Base-by-base conservation (phyloP, 2,888 invertebrate species). In the Megastigmus dorsalis region DNA sequence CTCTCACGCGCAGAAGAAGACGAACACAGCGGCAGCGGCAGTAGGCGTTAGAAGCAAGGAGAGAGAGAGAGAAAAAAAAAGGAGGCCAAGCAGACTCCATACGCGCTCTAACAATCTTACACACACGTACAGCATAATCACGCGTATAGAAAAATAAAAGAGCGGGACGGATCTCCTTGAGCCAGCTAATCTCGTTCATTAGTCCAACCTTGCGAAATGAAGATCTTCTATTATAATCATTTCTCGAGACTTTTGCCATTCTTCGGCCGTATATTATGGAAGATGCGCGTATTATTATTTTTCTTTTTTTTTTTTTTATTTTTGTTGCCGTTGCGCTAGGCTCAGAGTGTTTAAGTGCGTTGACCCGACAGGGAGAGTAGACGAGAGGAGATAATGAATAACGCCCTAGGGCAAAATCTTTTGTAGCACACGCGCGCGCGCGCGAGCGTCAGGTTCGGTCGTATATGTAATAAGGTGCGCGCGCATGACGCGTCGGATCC, bases 101-200 rank as follows among this genome's bases (percentile, higher is more conserved):
- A n/a, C n/a, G n/a, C n/a, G n/a, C n/a, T n/a, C n/a, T n/a, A n/a
- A n/a, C n/a, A n/a, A n/a, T n/a, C n/a, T n/a, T n/a, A n/a, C n/a
- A n/a, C n/a, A n/a, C n/a, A n/a, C n/a, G n/a, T n/a, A n/a, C n/a
- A n/a, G 2, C 20, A 36, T 54, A 55, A 55, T 57, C n/a, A 1
- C 10, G 60, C 36, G 60, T 23, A 18, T n/a, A n/a, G n/a, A 50
- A 36, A 7, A 9, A 23, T n/a, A 30, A 28, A 33, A 23, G n/a
- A 57, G 33, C 33, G 28, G n/a, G n/a, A n/a, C 28, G 41, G n/a
- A n/a, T n/a, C 41, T 57, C 48, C 62, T 54, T 48, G 38, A 33
- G 15, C 20, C 15, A 15, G 52, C 41, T 66, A 59, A 72, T 71
- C 65, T 65, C 65, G 55, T 62, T 71, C 65, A 65, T 65, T 65